Evolutionary conservation across 2,888 invertebrate genomes (phyloP), one percentile per base, ranked within the genome.

Genomic region (Eurytoma californica): DNA sequence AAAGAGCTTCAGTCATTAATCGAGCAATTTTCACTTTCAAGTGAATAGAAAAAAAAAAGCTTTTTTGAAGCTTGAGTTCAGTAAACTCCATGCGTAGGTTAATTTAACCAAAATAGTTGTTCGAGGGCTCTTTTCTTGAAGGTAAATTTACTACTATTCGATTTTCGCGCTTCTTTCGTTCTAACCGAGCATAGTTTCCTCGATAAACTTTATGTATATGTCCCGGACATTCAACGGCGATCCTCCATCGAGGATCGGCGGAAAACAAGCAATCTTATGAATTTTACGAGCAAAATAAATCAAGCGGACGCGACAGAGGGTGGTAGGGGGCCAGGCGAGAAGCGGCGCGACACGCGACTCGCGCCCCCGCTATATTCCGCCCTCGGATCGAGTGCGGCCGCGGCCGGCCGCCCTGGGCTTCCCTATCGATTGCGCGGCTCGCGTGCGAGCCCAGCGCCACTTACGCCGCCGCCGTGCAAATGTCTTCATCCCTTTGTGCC

Each of bases 391-490:
- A 55, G 67, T 14, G 20, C 5, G 47, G 16, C 30, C 55, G 47
- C 14, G 14, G 61, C 20, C 58, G 53, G 69, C 60, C 5, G 67
- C 18, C 7, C 61, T 3, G 69, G 63, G 57, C 72, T 72, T 55
- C 68, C 70, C 70, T 77, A 77, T 88, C 87, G 89, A 89, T 89
- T 87, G 85, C 84, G 77, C 75, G 83, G 83, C 80, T 89, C 85
- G 87, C 87, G 88, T 86, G 85, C 74, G 86, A 84, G 84, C 77
- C 83, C 86, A 87, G 88, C 89, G 88, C 88, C 87, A 83, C 87
- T 85, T 86, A 86, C 84, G 83, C 80, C 61, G 68, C 28, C 63
- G 57, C 77, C 61, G n/a, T 86, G 86, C 87, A 87, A 88, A 89
- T 88, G 88, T 88, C 88, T 88, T 86, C 86, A 88, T 89, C 83